Conservation (phyloP, 2,888 invertebrate species). For the Acronicta psi region DNA sequence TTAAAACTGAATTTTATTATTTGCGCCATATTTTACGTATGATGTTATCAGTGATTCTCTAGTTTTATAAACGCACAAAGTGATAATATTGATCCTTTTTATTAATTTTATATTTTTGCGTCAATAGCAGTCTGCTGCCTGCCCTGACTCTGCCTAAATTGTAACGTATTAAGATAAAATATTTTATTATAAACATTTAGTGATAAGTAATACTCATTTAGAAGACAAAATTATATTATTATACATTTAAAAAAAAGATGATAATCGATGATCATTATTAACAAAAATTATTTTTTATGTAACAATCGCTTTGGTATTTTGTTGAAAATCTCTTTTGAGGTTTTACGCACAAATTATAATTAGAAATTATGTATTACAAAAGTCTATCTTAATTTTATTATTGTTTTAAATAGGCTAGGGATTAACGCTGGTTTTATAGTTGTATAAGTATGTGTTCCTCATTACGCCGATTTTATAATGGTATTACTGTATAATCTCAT, state of each 20-base stretch:
- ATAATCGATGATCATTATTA: conserved; percentile 41
- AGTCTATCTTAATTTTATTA: conserved; percentile 43
- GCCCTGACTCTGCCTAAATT: conserved; percentile 16
- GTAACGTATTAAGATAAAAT: conserved; percentile 44
- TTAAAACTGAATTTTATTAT: too few species aligned
- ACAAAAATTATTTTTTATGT: conserved; percentile 41
- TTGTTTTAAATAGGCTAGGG: conserved; percentile 42
- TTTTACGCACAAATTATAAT: conserved; percentile 52
- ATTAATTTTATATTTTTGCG: too few species aligned
- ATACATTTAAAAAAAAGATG: conserved; percentile 29
- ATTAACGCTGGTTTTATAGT: conserved; percentile 43
- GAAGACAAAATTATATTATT: conserved; percentile 45
- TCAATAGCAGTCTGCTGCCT: conserved; percentile 4
- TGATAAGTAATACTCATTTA: conserved; percentile 62
- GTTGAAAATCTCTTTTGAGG: conserved; percentile 49
- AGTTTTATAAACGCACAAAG: neutral
- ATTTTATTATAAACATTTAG: conserved; percentile 55
- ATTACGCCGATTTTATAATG: conserved; percentile 20
- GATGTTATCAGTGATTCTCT: too few species aligned
- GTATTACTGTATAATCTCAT: conserved; percentile 38
- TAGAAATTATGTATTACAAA: conserved; percentile 36
- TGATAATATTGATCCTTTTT: neutral
- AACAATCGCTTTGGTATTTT: conserved; percentile 48
- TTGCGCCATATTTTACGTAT: neutral
- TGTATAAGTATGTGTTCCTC: conserved; percentile 43